Percentiles rank a stretch among this genome's conserved stretches.
Conservation (phyloP, 2,797 vertebrate species). For the Euthynnus affinis region DNA sequence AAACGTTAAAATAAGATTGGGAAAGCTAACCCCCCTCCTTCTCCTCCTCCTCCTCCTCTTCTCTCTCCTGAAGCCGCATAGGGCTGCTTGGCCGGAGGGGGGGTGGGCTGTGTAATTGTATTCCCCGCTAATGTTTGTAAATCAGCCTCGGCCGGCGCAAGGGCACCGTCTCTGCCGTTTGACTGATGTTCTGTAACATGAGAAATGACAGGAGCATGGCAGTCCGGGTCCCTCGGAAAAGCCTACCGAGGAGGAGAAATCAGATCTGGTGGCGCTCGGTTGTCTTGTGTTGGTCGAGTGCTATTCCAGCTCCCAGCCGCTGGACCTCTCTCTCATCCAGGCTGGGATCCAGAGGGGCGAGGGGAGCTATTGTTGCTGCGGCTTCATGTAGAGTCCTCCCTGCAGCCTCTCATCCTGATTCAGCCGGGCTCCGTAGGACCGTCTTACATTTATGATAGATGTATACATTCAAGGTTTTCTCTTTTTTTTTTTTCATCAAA, state of each 20-base stretch:
- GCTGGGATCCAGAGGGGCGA: conserved; percentile 67
- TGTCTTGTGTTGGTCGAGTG: conserved; percentile 82
- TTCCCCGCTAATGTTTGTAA: conserved; percentile 95
- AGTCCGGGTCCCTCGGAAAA: conserved; percentile 79
- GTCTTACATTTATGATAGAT: conserved; percentile 40
- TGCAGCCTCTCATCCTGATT: conserved; percentile 31
- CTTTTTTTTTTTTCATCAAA: conserved; percentile 60
- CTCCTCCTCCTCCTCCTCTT: not conserved
- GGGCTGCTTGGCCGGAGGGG: conserved; percentile 79
- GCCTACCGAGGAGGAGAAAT: conserved; percentile 76
- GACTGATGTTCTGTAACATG: conserved; percentile 93
- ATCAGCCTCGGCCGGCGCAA: conserved; percentile 89
- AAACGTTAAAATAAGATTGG: conserved; percentile 46
- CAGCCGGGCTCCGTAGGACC: conserved; percentile 37
- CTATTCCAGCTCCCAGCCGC: conserved; percentile 81
- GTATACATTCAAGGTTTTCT: conserved; percentile 53
- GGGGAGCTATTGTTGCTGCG: conserved; percentile 63
- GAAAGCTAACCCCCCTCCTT: conserved; percentile 42
- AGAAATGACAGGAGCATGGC: conserved; percentile 91
- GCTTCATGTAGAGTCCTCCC: conserved; percentile 55
- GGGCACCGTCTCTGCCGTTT: conserved; percentile 88
- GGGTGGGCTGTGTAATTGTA: conserved; percentile 88
- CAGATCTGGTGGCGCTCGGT: conserved; percentile 81
- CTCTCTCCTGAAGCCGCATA: conserved; percentile 80
- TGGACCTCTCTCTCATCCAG: conserved; percentile 69